Conservation (phyloP, 92 coral and sea anemone species). For the Meandrina meandrites region DNA sequence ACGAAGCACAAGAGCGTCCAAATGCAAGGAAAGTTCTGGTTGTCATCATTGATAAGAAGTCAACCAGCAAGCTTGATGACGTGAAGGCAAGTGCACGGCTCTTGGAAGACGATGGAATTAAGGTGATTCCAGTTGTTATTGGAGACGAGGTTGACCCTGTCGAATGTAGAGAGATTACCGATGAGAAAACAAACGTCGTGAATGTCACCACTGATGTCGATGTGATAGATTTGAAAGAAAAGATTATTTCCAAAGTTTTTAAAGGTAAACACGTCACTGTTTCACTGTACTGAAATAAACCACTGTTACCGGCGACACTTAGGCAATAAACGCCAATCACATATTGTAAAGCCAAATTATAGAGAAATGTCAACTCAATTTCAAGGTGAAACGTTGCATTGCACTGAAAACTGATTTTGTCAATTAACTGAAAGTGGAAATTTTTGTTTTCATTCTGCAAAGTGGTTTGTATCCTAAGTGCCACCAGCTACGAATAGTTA, state of each 20-base stretch:
- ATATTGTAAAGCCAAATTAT: neutral
- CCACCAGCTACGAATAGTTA: no score
- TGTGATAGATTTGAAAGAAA: conserved; percentile 51
- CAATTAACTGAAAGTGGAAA: no score
- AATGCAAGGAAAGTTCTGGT: conserved; percentile 79
- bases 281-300: neutral
- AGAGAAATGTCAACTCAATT: neutral
- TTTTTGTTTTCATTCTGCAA: no score
- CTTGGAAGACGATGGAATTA: conserved; percentile 53
- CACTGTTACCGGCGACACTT: neutral
- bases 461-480: no score
- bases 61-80: conserved; percentile 47
- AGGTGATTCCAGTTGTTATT: conserved; percentile 74
- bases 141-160: conserved; percentile 66
- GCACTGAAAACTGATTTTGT: neutral
- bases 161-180: conserved; percentile 54
- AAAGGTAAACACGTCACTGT: conserved; percentile 20
- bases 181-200: conserved; percentile 64
- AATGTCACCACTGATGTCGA: conserved; percentile 46
- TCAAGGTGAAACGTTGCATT: no score
- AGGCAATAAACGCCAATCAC: neutral
- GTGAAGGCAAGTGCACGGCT: conserved; percentile 42
- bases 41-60: conserved; percentile 64
- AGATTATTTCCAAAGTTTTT: conserved; percentile 62
- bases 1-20: conserved; percentile 61